Evolutionary conservation across 2,113 vertebrate genomes (phyloP), one percentile per base, ranked within the genome.

Genomic region (Vulpes ferrilata): DNA sequence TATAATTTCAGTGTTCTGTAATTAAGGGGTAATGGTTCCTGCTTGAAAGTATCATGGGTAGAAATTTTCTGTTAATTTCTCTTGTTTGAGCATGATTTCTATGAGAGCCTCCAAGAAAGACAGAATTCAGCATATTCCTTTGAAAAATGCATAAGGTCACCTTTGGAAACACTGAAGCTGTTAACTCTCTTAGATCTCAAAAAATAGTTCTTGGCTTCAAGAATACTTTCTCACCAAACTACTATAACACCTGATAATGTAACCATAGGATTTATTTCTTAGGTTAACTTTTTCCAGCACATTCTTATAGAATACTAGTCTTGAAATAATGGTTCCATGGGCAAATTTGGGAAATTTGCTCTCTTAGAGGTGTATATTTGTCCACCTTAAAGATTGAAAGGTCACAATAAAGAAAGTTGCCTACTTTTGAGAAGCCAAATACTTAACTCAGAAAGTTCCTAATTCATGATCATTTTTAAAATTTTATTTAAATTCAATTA

Each of bases 31-130:
- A 88, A 88, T 67, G 15, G 19, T 38, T 93, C 30, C 57, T 92
- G 59, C 16, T 82, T 48, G 32, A 71, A 91, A 65, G 38, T 13
- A 60, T 17, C 16, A 80, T 16, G 23, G 7, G 27, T 23, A 60
- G 71, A 90, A 53, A 65, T 53, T 71, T 95, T 88, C 62, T 83
- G 69, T 74, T 78, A 27, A 94, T 81, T 94, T 93, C 71, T 93
- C 22, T 93, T 48, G 16, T 57, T 97, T 23, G 67, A 82, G 20
- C 48, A 7, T 30, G 43, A 23, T 60, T 53, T 51, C 30, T n/a
- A 60, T 22, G 32, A 43, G 93, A 76, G 20, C 1, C 32, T 95
- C 74, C 94, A 32, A 73, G 60, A 78, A 95, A 94, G 59, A 65
- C 0, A 62, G 8, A 1, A 11, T 71, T 88, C 23, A 57, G 90